Percentiles rank a stretch among this genome's conserved stretches.
Conservation (phyloP, 23 tunicate species). For the Trididemnum nubilum region DNA sequence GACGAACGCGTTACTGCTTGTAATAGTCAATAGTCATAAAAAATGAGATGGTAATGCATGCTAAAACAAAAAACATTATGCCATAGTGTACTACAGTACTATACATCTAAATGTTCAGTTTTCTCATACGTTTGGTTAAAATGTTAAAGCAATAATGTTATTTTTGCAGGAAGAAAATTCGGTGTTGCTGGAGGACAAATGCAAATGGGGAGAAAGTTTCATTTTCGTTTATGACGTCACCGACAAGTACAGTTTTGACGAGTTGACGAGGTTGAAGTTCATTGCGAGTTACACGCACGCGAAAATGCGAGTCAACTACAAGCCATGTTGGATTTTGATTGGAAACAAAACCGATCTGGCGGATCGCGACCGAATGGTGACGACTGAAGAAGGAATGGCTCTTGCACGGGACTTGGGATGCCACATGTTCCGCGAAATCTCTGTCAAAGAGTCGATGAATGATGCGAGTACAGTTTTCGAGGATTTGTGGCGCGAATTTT, state of each 20-base stretch:
- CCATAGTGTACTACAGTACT: too few species aligned
- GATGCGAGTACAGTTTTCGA: constrained; percentile 59
- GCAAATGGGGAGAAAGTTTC: constrained; percentile 84
- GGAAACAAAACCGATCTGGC: constrained; percentile 76
- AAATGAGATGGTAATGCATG: too few species aligned
- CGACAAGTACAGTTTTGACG: constrained; percentile 82
- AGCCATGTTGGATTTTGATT: constrained; percentile 62
- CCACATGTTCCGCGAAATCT: constrained; percentile 81
- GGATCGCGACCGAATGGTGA: constrained; percentile 61
- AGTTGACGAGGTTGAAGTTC: constrained; percentile 74
- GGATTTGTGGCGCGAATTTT: constrained; percentile 76
- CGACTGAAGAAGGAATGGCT: constrained; percentile 64
- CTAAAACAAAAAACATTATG: too few species aligned
- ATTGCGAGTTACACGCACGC: constrained; percentile 72
- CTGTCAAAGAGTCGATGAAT: constrained; percentile 76
- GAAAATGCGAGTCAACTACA: constrained; percentile 46
- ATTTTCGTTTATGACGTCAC: constrained; percentile 84
- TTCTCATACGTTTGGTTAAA: too few species aligned
- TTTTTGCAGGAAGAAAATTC: constrained; percentile 65
- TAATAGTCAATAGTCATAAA: too few species aligned
- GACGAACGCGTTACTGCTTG: too few species aligned
- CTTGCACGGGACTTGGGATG: constrained; percentile 76
- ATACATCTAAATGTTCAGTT: too few species aligned
- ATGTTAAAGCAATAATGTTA: too few species aligned
- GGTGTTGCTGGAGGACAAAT: constrained; percentile 67